These are phyloP conservation scores for Timema cristinae DNA, from an alignment of 2,888 invertebrate genomes.

Conservation along the genomic window DNA sequence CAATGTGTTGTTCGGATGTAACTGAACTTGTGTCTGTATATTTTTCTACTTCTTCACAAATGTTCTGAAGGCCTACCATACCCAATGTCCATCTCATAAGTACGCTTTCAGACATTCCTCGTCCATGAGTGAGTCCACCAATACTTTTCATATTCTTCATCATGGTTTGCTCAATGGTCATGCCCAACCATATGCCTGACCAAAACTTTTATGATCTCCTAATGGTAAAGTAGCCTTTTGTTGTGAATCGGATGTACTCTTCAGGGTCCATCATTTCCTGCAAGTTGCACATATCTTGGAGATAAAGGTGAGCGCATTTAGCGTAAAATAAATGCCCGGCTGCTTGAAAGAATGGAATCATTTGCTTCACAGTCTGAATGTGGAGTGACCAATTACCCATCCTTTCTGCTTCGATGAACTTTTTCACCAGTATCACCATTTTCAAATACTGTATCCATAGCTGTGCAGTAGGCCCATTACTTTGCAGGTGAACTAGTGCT, in stretches of 20 bases:
- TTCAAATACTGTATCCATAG: slow-evolving; percentile 28
- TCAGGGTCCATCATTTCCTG: no score
- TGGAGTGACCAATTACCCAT: slow-evolving; percentile 25
- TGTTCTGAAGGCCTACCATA: slow-evolving; percentile 2
- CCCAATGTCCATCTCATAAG: background rate
- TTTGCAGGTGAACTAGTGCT: background rate
- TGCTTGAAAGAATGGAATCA: slow-evolving; percentile 28
- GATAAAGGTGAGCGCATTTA: slow-evolving; percentile 29
- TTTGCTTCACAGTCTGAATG: slow-evolving; percentile 25
- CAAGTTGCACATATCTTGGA: no score
- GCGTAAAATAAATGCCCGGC: slow-evolving; percentile 33
- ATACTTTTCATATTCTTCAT: slow-evolving; percentile 22
- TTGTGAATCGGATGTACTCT: no score
- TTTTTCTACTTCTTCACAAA: slow-evolving; percentile 6
- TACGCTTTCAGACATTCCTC: slow-evolving; percentile 6
- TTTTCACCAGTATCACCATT: slow-evolving; percentile 21
- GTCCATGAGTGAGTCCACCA: background rate
- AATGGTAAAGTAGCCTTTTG: no score
- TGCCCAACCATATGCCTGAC: slow-evolving; percentile 25
- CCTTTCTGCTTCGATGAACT: slow-evolving; percentile 23
- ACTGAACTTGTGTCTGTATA: background rate
- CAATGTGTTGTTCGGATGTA: slow-evolving; percentile 17
- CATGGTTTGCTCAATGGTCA: slow-evolving; percentile 20
- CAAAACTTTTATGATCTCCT: no score
- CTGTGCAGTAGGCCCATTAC: slow-evolving; percentile 23